A percentile compares a stretch with the other conserved stretches of the same genome.
phyloP scores from a whole-genome alignment of 35 echinoderm and acorn worm genomes.

The Apostichopus californicus region DNA sequence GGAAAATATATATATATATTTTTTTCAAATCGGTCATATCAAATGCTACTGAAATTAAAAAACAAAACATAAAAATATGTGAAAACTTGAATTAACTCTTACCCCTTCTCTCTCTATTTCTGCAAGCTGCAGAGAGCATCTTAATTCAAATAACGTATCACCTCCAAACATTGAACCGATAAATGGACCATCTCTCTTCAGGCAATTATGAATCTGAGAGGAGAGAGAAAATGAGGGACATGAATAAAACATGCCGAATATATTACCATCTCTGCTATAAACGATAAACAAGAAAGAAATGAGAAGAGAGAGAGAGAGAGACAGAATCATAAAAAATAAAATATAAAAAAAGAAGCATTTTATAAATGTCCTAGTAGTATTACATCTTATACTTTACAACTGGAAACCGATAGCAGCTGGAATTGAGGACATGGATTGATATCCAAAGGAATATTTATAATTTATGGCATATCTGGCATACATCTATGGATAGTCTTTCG shows the following conservation, averaged over 20 bases:
- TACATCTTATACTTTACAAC: not conserved
- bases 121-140: constrained; percentile 95
- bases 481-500: not conserved
- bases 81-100: constrained; percentile 17
- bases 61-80: not conserved
- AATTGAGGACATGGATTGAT: not conserved
- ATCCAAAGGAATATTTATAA: not conserved
- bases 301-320: too few species aligned
- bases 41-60: not conserved
- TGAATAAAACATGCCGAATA: constrained; percentile 7
- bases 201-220: constrained; percentile 73
- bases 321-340: too few species aligned
- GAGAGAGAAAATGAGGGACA: constrained; percentile 16
- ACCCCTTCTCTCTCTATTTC: constrained; percentile 98
- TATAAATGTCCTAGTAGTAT: not conserved
- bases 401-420: not conserved
- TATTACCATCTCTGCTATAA: too few species aligned
- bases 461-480: not conserved
- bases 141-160: constrained; percentile 94
- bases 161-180: constrained; percentile 93
- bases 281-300: too few species aligned
- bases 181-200: constrained; percentile 92
- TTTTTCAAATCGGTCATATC: not conserved
- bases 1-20: too few species aligned
- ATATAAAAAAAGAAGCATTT: not conserved